phyloP scores from a whole-genome alignment of 1,140 invertebrate species.

The Plectrocnemia conspersa region DNA sequence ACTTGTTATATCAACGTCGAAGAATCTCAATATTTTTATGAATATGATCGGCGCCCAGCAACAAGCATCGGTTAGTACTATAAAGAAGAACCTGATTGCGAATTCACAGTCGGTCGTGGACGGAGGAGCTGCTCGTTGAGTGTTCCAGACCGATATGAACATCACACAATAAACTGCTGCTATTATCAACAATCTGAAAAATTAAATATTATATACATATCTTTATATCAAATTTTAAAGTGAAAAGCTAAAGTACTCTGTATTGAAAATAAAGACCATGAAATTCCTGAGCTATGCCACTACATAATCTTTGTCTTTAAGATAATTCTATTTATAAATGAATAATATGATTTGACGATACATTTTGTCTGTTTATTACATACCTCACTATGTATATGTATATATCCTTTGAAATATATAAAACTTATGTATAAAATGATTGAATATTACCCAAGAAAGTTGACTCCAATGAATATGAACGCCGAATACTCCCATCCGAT shows the following conservation, averaged over 20 bases:
- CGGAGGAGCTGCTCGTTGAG: slow-evolving; percentile 57
- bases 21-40: slow-evolving; percentile 62
- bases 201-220: slow-evolving; percentile 11
- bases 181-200: slow-evolving; percentile 58
- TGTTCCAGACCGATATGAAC: slow-evolving; percentile 60
- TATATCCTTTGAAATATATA: no score
- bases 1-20: slow-evolving; percentile 53
- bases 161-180: slow-evolving; percentile 60
- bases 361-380: no score
- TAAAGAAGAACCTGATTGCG: slow-evolving; percentile 68
- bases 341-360: no score
- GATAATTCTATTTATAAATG: no score
- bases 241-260: no score
- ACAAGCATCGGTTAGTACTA: slow-evolving; percentile 66
- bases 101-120: slow-evolving; percentile 62
- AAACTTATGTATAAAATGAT: no score
- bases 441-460: slow-evolving; percentile 52
- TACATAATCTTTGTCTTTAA: no score
- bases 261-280: no score
- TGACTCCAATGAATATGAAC: slow-evolving; percentile 68
- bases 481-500: slow-evolving; percentile 72
- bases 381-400: no score
- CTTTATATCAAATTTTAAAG: background rate
- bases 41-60: slow-evolving; percentile 74
- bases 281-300: no score